Evolutionary conservation across 2,888 invertebrate genomes (phyloP), one percentile per base, ranked within the genome.

Genomic region (Steinernema hermaphroditum): DNA sequence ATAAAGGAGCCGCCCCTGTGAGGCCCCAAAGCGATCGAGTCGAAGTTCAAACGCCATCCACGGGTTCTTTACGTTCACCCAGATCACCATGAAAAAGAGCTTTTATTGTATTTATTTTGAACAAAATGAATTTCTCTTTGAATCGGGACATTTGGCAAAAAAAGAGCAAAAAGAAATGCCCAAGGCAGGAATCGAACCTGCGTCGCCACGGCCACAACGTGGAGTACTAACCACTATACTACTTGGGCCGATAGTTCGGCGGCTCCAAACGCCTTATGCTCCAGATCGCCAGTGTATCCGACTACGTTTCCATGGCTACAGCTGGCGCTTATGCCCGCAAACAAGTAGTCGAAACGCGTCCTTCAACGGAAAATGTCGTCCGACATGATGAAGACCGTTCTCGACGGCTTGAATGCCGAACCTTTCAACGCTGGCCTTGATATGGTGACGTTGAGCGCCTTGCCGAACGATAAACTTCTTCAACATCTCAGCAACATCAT

Each of bases 401-500:
- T 93, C 62, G 90, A 90, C 76, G 92, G 92, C 87, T 86, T 94
- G 76, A 93, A 93, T 86, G 90, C 91, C 81, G 89, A 90, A 68
- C 91, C 91, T 0, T 91, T 93, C 81, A 91, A 90, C 70, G 91
- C 91, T 82, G 91, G 91, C 84, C 92, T 91, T 84, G 93, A 93
- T 85, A 88, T 94, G 75, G 92, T 94, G 83, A 92, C 92, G 80
- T 93, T 94, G 87, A 94, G 94, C 88, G 91, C 92, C 4, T 88
- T 94, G 74, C 91, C 91, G 75, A 90, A 91, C 62, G 91, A 92
- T 76, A 91, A 92, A 83, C 88, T 94, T 74, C 87, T 94, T 24
- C 93, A 90, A 87, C 89, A 93, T 76, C 88, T 93, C 27, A 91
- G 91, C 80, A 92, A 93, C 89, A 90, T 93, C n/a, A 89, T 93